Evolutionary conservation across 2,797 vertebrate species (phyloP), one percentile per base, ranked within the genome.

Genomic region (Lutjanus argentimaculatus): DNA sequence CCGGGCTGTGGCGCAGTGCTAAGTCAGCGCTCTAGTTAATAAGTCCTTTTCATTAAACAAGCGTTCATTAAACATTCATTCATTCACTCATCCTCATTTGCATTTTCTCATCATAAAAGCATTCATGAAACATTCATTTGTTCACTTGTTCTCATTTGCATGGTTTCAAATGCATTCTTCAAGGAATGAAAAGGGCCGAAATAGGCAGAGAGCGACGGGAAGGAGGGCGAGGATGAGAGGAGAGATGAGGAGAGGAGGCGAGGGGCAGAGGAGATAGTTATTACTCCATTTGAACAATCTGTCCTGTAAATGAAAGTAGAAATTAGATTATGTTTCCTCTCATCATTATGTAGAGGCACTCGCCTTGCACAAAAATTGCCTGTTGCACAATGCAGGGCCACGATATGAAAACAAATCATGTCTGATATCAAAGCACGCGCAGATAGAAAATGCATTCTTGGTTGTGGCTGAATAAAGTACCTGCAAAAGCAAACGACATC

Each of bases 21-120:
- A 91, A 91, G 91, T 94, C 92, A 92, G 93, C 91, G 84, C 75
- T 90, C 85, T 90, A 80, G 77, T 94, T 94, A 95, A 95, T 94
- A 95, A 95, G 94, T 95, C 93, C 90, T 94, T 95, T 95, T 95
- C 93, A 95, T 95, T 94, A 92, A 93, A 95, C 89, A 94, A 93
- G 93, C 90, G 58, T 88, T 92, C 92, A 95, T 95, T 93, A 95
- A 95, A 95, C 91, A 94, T 95, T 95, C 88, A 94, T 95, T 93
- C 90, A 91, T 83, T 93, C 92, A 89, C 91, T 93, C 92, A 79
- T 90, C 90, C 90, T 92, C 91, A 94, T 94, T 94, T 94, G 91
- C 92, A 95, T 94, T 90, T 94, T 78, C 90, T 91, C 89, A 90
- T 93, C 91, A 93, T 91, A 91, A 93, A 94, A 93, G 91, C 91